A percentile compares a stretch with the other conserved stretches of the same genome.
phyloP scores from a whole-genome alignment of 2,113 vertebrate species.

The Gulo gulo region DNA sequence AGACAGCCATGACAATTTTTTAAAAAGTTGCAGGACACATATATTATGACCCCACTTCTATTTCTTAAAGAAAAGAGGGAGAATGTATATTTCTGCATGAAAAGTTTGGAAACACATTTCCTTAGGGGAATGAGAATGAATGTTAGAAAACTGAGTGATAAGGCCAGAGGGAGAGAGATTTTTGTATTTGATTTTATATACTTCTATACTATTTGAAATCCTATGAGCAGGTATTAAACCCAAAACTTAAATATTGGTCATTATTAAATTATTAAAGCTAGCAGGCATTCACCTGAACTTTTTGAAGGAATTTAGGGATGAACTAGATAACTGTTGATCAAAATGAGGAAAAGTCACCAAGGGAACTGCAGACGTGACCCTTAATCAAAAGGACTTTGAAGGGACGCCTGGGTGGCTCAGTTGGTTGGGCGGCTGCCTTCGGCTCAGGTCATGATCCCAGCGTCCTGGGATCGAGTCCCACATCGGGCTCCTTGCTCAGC shows the following conservation, averaged over 20 bases:
- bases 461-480: too few relatives aligned
- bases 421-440: too few relatives aligned
- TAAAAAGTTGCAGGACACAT: not conserved
- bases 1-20: not conserved
- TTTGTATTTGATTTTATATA: not conserved
- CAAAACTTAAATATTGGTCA: not conserved
- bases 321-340: conserved; percentile 7
- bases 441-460: too few relatives aligned
- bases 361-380: not conserved
- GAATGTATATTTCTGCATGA: not conserved
- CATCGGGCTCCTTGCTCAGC: too few relatives aligned
- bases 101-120: not conserved
- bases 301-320: conserved; percentile 6
- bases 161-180: not conserved
- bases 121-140: not conserved
- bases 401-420: too few relatives aligned
- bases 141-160: not conserved
- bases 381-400: not conserved
- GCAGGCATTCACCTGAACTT: not conserved
- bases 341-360: not conserved
- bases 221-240: not conserved
- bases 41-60: not conserved
- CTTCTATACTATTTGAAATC: not conserved
- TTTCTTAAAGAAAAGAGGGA: not conserved
- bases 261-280: conserved; percentile 12